Evolutionary conservation across 1,140 invertebrate genomes (phyloP).

Genomic region (Tigriopus japonicus): DNA sequence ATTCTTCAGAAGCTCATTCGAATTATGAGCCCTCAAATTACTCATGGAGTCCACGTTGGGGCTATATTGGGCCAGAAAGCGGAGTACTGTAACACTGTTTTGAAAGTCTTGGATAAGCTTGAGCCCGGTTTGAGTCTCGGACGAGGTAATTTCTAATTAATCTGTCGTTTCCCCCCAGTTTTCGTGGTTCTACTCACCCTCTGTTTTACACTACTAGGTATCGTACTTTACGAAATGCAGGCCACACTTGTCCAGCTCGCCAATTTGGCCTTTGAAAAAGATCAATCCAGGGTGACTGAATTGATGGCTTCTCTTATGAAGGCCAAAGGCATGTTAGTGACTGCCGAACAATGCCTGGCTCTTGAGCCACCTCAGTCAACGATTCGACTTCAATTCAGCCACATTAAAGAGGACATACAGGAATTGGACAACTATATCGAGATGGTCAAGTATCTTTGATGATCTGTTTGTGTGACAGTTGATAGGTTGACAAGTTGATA

Average conservation of each 20-base stretch:
- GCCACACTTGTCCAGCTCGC: neutral
- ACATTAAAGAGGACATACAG: neutral
- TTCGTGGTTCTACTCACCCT: too few species aligned
- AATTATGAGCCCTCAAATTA: neutral
- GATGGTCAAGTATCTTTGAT: neutral
- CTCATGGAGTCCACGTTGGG: neutral
- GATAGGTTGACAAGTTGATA: too few species aligned
- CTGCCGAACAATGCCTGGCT: neutral
- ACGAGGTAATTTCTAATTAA: neutral
- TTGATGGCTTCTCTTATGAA: neutral
- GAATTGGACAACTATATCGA: neutral
- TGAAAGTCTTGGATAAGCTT: neutral
- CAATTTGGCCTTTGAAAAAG: neutral
- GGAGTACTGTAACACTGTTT: neutral
- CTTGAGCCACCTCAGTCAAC: neutral
- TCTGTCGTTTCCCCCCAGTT: too few species aligned
- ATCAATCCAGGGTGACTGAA: neutral
- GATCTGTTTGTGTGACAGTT: too few species aligned
- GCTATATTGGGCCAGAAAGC: neutral
- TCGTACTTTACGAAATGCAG: neutral
- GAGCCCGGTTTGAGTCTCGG: neutral
- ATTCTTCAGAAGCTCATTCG: neutral
- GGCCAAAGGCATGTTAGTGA: neutral
- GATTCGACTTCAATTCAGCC: neutral
- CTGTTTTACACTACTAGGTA: too few species aligned